Percentiles rank a stretch among this genome's conserved stretches.
Conservation (phyloP, 2,113 vertebrate species). For the Eudyptes chrysolophus region DNA sequence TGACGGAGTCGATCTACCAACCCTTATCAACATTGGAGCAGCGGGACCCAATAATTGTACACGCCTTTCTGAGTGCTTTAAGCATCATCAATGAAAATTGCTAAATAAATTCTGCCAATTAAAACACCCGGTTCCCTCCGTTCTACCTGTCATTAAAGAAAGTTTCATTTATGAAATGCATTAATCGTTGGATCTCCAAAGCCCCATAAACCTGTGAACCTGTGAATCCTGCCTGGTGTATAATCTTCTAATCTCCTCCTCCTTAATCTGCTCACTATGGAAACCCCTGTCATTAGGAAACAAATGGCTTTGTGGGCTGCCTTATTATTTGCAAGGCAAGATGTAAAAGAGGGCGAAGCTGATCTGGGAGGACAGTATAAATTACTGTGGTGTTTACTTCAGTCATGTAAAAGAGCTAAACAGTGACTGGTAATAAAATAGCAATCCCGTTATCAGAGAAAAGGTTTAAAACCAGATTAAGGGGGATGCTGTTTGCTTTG, state of each 20-base stretch:
- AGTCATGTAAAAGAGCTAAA: constrained; percentile 44
- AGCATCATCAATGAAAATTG: neutral
- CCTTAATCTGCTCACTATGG: constrained; percentile 69
- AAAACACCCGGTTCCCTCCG: neutral
- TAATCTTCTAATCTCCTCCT: constrained; percentile 63
- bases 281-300: constrained; percentile 68
- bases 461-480: constrained; percentile 52
- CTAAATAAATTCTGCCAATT: constrained; percentile 34
- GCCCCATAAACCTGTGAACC: constrained; percentile 48
- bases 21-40: rapidly evolving
- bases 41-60: rapidly evolving
- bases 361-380: constrained; percentile 47
- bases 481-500: constrained; percentile 24
- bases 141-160: neutral
- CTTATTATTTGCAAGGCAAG: constrained; percentile 56
- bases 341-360: constrained; percentile 51
- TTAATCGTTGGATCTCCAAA: constrained; percentile 60
- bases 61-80: neutral
- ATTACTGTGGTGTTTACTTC: constrained; percentile 45
- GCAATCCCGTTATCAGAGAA: constrained; percentile 62
- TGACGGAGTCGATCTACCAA: neutral
- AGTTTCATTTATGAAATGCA: constrained; percentile 53
- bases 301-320: constrained; percentile 69
- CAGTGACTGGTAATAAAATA: constrained; percentile 43
- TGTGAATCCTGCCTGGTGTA: constrained; percentile 59